Base-by-base conservation (phyloP, 2,888 invertebrate species). In the Lypha dubia region DNA sequence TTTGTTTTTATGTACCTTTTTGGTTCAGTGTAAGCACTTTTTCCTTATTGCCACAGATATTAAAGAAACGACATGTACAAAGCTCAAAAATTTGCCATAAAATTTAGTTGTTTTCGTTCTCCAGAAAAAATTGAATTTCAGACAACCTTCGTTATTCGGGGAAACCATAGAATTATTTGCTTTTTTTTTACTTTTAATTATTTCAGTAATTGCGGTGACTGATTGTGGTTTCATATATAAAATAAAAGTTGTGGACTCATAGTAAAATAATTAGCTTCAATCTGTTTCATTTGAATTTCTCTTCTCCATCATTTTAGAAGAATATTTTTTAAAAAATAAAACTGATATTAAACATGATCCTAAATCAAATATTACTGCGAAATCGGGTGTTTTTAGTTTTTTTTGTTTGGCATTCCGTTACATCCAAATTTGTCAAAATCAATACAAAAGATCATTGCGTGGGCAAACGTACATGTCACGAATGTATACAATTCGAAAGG, bases 401-500 rank as follows among this genome's bases (percentile, higher is more conserved):
- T 22, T 49, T 87, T 67, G 80, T 82, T 76, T 73, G 87, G 20
- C 63, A 86, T 32, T 41, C 75, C 5, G 75, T 68, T 17, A 83
- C 86, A 58, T 86, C 86, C 20, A 88, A 90, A 84, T 80, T 89
- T 53, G 87, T 90, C 11, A 89, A 87, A 17, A 90, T 89, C 75
- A 77, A 88, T 38, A 87, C 87, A 73, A 95, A 95, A 92, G 97
- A 97, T 93, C 96, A 96, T 3, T 97, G 97, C 92, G 94, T 95
- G 70, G 95, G 95, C 87, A 97, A 97, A 93, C 94, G 95, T 86
- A 96, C 95, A 0, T 98, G 98, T 92, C 96, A 96, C 87, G 96
- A 97, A 88, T 98, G 98, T 92, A 96, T 98, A 87, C 94, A 96
- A 91, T 95, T 97, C 84, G 94, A 96, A 87, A 94, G 96, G 86